These are phyloP conservation scores for Drosophila kuntzei DNA, from an alignment of 2,888 invertebrate genomes.

Conservation along the genomic window DNA sequence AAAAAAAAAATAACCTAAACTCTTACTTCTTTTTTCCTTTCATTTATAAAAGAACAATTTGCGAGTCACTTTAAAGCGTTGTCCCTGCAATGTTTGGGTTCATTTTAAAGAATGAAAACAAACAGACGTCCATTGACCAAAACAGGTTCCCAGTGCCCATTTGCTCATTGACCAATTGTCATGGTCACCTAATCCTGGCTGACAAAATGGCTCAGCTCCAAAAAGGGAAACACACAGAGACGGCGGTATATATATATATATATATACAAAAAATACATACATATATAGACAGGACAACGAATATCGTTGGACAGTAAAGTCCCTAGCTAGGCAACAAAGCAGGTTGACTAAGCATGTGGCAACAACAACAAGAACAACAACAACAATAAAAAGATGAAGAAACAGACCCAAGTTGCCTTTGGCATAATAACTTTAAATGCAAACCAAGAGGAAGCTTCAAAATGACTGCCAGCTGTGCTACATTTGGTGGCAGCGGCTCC, in stretches of 20 bases:
- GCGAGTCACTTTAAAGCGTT: constrained; percentile 22
- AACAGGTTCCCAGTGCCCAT: background rate
- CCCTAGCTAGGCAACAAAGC: constrained; percentile 48
- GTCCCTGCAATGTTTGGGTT: background rate
- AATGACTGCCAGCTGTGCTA: constrained; percentile 74
- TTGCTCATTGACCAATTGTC: constrained; percentile 62
- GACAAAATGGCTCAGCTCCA: constrained; percentile 50
- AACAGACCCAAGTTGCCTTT: constrained; percentile 35
- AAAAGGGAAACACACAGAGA: constrained; percentile 11
- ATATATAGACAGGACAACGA: constrained; percentile 7
- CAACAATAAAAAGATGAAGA: background rate
- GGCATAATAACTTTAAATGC: constrained; percentile 62
- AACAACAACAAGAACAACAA: constrained; percentile 27
- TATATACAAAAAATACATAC: background rate
- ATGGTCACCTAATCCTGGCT: constrained; percentile 77
- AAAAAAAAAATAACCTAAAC: background rate
- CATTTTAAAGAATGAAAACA: constrained; percentile 43
- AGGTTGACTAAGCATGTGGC: constrained; percentile 48
- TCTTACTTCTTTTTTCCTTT: background rate
- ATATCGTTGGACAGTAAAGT: constrained; percentile 26
- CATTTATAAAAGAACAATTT: constrained; percentile 2
- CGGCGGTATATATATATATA: background rate
- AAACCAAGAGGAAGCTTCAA: constrained; percentile 41
- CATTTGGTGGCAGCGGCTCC: constrained; percentile 46
- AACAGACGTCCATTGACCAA: constrained; percentile 6